Base-by-base conservation (phyloP, 2,797 vertebrate species). In the Zenarchopterus dispar region DNA sequence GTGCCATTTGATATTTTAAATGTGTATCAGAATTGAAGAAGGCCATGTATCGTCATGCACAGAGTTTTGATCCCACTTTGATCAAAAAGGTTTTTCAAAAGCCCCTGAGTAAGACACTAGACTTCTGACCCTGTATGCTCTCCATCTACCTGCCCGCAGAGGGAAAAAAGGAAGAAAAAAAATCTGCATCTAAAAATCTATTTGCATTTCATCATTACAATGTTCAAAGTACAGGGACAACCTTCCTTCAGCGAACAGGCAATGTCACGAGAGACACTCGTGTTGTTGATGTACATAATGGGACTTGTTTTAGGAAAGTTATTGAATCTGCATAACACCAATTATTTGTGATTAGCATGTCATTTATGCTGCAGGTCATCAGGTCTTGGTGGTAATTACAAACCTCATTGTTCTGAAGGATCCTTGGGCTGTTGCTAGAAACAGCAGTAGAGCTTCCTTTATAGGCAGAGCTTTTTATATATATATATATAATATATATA, bases 321-420 rank as follows among this genome's bases (percentile, higher is more conserved):
- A 69, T 70, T 72, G 56, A 75, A 73, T 67, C 59, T 64, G 66
- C 55, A 51, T 15, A 24, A 60, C 73, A 61, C 70, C 74, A 85
- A 77, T 87, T 84, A 84, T 81, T 85, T 75, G 73, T 85, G 75
- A 86, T 89, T 84, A 80, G 54, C 44, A 1, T 63, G 74, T 78
- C 52, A 67, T 65, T 70, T 59, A 57, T 55, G 79, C 67, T 64
- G 62, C 69, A 15, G 77, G 84, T 82, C 82, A 67, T 75, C 69
- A 15, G 77, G 84, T 82, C 82, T 65, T 75, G 66, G 33, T 41
- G 50, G 36, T 82, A 75, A 87, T 89, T 82, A 86, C 60, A 70
- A 64, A 70, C 57, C 61, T 70, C 44, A 11, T 61, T 85, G 73
- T 49, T 57, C 74, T 53, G 66, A 67, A 65, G 55, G 13, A n/a